Conservation (phyloP, 2,113 vertebrate genomes). For the Solea senegalensis region DNA sequence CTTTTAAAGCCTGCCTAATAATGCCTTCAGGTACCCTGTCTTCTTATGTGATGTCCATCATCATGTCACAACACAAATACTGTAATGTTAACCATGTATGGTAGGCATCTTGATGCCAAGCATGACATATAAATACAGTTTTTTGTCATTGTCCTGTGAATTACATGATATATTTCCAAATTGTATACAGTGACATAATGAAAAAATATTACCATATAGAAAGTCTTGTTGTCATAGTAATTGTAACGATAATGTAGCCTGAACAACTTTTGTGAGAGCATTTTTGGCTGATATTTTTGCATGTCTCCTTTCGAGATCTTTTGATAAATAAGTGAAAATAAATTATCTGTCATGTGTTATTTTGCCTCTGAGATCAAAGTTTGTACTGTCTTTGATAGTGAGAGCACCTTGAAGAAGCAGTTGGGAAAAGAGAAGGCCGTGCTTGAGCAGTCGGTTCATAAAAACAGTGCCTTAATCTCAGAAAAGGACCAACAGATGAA, state of each 20-base stretch:
- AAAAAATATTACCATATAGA: background rate
- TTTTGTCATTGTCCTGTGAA: background rate
- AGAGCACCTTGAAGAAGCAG: constrained; percentile 87
- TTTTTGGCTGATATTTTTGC: too few relatives aligned
- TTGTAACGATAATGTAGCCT: background rate
- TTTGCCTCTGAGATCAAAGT: background rate
- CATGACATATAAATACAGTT: background rate
- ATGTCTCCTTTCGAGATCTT: too few relatives aligned
- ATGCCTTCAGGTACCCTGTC: constrained; percentile 89
- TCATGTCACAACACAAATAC: background rate
- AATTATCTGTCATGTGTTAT: background rate
- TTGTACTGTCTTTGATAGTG: constrained; percentile 76
- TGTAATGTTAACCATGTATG: too few relatives aligned
- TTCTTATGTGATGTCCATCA: constrained; percentile 23
- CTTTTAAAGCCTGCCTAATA: constrained; percentile 90
- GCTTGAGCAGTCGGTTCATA: constrained; percentile 88
- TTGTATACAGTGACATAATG: background rate
- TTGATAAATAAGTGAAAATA: too few relatives aligned
- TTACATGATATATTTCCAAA: background rate
- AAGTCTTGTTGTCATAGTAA: too few relatives aligned
- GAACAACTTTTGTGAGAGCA: too few relatives aligned
- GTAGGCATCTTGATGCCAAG: background rate
- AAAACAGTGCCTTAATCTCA: constrained; percentile 93
- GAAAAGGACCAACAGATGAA: constrained; percentile 92
- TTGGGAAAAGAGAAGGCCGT: constrained; percentile 88